Conservation (phyloP, 2,113 vertebrate species). For the Pandion haliaetus region DNA sequence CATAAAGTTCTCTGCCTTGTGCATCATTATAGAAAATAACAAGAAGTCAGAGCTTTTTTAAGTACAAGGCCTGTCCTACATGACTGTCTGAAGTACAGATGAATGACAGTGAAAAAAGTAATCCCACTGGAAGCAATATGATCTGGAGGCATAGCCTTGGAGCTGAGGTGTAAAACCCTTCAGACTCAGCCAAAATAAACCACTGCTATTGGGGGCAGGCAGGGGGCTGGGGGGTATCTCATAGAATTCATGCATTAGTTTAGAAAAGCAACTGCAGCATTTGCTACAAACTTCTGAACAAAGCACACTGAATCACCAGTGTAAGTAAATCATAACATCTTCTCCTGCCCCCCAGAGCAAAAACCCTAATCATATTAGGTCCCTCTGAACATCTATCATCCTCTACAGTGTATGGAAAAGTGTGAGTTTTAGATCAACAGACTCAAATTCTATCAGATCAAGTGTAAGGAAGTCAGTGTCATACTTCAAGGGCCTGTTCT, state of each 20-base stretch:
- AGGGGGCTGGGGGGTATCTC: background rate
- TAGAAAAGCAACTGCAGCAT: background rate
- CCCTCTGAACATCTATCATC: slow-evolving; percentile 43
- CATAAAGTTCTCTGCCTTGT: slow-evolving; percentile 57
- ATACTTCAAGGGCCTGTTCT: background rate
- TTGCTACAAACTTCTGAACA: slow-evolving; percentile 35
- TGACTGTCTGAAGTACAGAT: slow-evolving; percentile 27
- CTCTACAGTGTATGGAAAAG: background rate
- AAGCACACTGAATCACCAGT: slow-evolving; percentile 10
- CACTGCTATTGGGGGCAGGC: background rate
- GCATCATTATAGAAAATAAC: slow-evolving; percentile 53
- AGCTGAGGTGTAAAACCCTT: slow-evolving; percentile 30
- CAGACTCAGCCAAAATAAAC: slow-evolving; percentile 31
- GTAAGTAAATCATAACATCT: slow-evolving; percentile 36
- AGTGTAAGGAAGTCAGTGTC: background rate
- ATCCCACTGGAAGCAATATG: slow-evolving; percentile 23
- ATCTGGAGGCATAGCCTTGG: slow-evolving; percentile 4
- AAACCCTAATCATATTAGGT: background rate
- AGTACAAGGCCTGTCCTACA: background rate
- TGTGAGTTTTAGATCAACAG: slow-evolving; percentile 21
- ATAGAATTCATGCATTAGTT: background rate
- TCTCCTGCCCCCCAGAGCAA: slow-evolving; percentile 22
- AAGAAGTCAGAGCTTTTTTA: slow-evolving; percentile 35
- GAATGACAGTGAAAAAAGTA: slow-evolving; percentile 29
- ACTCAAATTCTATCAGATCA: background rate